phyloP scores from a whole-genome alignment of 1,140 invertebrate genomes.

The Meloidogyne hapla region DNA sequence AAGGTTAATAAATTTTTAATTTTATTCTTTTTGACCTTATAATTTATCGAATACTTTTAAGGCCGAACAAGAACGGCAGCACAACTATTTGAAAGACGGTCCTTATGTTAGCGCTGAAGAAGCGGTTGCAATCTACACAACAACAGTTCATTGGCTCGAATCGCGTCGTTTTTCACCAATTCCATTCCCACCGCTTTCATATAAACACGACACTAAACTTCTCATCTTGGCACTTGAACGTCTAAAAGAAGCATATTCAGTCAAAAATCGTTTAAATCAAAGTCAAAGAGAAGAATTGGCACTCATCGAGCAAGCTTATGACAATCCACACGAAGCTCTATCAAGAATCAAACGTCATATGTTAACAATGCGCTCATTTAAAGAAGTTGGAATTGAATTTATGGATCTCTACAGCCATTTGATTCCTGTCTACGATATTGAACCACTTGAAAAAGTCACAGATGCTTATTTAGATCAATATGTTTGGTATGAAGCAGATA shows the following conservation, averaged over 20 bases:
- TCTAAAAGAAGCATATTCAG: conserved; percentile 96
- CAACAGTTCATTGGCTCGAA: conserved; percentile 98
- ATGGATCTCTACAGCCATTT: conserved; percentile 99
- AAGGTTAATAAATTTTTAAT: conserved; percentile 68
- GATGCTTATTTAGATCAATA: conserved; percentile 99
- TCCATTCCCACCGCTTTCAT: conserved; percentile 95
- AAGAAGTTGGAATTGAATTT: conserved; percentile 91
- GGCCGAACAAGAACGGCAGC: conserved; percentile 96
- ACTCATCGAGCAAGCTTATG: conserved; percentile 97
- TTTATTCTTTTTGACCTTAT: background rate
- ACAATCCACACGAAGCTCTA: conserved; percentile 97
- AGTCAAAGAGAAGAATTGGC: conserved; percentile 97
- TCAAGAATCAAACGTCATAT: conserved; percentile 98
- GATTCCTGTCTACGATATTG: conserved; percentile 97
- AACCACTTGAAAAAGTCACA: conserved; percentile 97
- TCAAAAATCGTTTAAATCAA: conserved; percentile 96
- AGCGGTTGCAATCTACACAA: conserved; percentile 98
- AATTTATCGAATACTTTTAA: conserved; percentile 41
- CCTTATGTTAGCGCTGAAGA: conserved; percentile 99
- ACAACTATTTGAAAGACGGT: conserved; percentile 97
- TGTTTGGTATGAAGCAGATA: conserved; percentile 99
- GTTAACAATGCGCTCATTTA: conserved; percentile 90
- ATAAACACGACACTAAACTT: conserved; percentile 98
- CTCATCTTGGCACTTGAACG: conserved; percentile 92
- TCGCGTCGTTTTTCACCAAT: conserved; percentile 95